Base-by-base conservation (phyloP, 2,797 vertebrate genomes). In the Prunella strophiata region DNA sequence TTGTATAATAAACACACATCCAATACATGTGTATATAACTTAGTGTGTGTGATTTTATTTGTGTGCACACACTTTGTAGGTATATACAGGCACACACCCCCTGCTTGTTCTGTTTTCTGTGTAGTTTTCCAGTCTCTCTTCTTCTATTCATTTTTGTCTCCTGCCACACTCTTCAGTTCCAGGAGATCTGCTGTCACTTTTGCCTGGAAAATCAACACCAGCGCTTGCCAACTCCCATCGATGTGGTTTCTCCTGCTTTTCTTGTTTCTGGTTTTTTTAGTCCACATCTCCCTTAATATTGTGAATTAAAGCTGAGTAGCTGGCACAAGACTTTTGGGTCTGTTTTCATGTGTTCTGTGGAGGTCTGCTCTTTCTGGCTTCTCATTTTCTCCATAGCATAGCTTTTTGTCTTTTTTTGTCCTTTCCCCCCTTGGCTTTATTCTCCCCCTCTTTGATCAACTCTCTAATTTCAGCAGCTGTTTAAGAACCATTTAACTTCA, bases 171-270 rank as follows among this genome's bases (percentile, higher is more conserved):
- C n/a, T 32, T 52, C 27, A 84, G 20, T 81, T 95, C 48, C 38
- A 54, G 38, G 40, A 80, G 66, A 47, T 72, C 27, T 72, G 45
- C 40, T 91, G 62, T 91, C 47, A 20, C 29, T 93, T 88, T 85
- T 78, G 50, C 23, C 30, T 88, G 42, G 42, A 90, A 93, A 70
- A 88, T 81, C 52, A 81, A 47, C 70, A 50, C 50, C 36, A 52
- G 1, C 0, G 0, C 57, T 83, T 94, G 68, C 45, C 34, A 79
- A 0, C 52, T 89, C 32, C 16, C 45, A 52, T 42, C 11, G 6
- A 66, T 79, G 80, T 59, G 81, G 71, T 73, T 91, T 82, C 51
- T 89, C 8, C 34, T 80, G 45, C 29, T 81, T 86, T 89, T 65
- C 42, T 54, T 88, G 38, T 4, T 51, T 62, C 20, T 50, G 14